These are phyloP conservation scores for Telenomus remus DNA, from an alignment of 1,140 invertebrate species.

Conservation along the genomic window DNA sequence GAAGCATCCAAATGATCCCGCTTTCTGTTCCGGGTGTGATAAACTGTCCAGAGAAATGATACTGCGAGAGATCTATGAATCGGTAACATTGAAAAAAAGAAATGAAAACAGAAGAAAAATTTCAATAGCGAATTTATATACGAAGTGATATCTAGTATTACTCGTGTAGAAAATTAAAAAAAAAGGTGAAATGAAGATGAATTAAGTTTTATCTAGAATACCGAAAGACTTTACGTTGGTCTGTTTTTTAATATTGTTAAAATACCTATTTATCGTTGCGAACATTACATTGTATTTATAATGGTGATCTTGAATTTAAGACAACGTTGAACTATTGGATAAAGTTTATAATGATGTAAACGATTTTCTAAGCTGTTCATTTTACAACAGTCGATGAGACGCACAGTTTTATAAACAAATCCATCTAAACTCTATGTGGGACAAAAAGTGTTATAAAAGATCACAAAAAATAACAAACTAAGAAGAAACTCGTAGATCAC, in stretches of 20 bases:
- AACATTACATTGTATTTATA: conserved; percentile 52
- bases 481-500: conserved; percentile 34
- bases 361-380: conserved; percentile 53
- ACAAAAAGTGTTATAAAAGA: conserved; percentile 4
- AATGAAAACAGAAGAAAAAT: not conserved
- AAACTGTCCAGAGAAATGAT: conserved; percentile 36
- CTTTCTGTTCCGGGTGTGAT: conserved; percentile 44
- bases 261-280: conserved; percentile 54
- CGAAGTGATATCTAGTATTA: no score
- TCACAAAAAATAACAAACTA: not conserved
- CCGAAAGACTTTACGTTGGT: conserved; percentile 34
- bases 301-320: conserved; percentile 52
- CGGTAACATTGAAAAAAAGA: not conserved
- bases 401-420: conserved; percentile 55
- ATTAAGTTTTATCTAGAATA: conserved; percentile 44
- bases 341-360: conserved; percentile 51
- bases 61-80: not conserved
- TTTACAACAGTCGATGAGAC: conserved; percentile 47
- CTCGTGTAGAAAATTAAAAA: not conserved
- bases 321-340: conserved; percentile 56
- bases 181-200: not conserved
- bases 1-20: conserved; percentile 31
- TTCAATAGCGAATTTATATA: not conserved
- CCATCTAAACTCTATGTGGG: conserved; percentile 28
- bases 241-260: conserved; percentile 48